Conservation (phyloP, 2,113 vertebrate species). For the Prionailurus bengalensis region DNA sequence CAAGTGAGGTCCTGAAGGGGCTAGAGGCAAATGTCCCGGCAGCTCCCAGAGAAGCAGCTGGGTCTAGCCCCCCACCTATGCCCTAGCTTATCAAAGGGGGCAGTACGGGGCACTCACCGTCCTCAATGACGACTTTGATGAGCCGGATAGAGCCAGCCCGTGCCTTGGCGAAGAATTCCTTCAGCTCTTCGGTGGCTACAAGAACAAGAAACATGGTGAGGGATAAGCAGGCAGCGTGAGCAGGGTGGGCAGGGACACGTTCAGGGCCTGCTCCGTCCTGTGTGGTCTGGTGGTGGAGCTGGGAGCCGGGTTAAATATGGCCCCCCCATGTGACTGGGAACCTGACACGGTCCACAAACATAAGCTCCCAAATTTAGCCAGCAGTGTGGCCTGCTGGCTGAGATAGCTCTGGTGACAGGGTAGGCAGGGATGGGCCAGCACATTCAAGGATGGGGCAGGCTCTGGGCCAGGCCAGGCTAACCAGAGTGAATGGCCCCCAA, state of each 20-base stretch:
- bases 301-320: slow-evolving; percentile 83
- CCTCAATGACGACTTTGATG: slow-evolving; percentile 97
- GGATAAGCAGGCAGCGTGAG: background rate
- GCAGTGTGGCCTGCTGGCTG: slow-evolving; percentile 81
- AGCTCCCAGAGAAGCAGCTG: background rate
- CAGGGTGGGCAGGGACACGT: rapidly evolving
- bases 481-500: background rate
- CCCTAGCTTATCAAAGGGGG: background rate
- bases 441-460: background rate
- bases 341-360: slow-evolving; percentile 89
- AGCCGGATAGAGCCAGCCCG: slow-evolving; percentile 94
- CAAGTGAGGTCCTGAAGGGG: background rate
- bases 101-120: slow-evolving; percentile 91
- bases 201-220: slow-evolving; percentile 97
- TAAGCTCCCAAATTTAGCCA: slow-evolving; percentile 93
- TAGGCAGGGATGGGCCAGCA: background rate
- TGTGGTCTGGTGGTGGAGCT: slow-evolving; percentile 1
- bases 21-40: background rate
- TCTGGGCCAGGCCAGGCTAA: background rate
- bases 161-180: slow-evolving; percentile 96
- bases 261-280: background rate
- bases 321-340: slow-evolving; percentile 92
- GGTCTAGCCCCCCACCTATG: background rate
- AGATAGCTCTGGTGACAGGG: slow-evolving; percentile 85
- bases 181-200: slow-evolving; percentile 96